Evolutionary conservation across 2,113 vertebrate genomes (phyloP).

Genomic region (Carollia perspicillata): DNA sequence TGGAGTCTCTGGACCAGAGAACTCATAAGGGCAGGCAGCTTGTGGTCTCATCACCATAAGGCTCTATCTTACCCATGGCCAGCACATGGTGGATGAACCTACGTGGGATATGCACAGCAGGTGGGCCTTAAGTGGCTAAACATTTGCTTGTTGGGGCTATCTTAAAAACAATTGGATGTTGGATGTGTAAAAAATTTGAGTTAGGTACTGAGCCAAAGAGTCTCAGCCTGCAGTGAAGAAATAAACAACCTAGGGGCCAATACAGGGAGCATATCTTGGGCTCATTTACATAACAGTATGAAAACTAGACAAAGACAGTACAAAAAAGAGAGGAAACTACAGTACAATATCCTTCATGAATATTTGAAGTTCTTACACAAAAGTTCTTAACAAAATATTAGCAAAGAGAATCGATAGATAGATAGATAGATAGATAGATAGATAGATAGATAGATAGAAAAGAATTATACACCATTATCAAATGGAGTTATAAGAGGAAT

Average conservation of each 20-base stretch:
- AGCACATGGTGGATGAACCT: background rate
- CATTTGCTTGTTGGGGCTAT: background rate
- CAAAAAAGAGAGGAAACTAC: background rate
- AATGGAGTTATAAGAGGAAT: background rate
- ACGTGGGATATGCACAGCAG: background rate
- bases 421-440: background rate
- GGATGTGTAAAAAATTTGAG: background rate
- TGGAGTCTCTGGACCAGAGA: background rate
- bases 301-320: background rate
- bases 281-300: background rate
- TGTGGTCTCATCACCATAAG: background rate
- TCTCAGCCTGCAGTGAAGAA: background rate
- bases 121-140: background rate
- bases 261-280: background rate
- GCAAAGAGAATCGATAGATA: background rate
- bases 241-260: background rate
- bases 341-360: background rate
- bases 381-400: background rate
- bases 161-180: background rate
- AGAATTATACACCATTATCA: background rate
- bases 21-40: background rate
- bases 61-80: background rate
- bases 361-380: background rate
- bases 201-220: background rate
- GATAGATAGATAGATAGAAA: background rate